Percentiles rank a stretch among this genome's conserved stretches.
These are phyloP conservation scores for Eucera pruinosa DNA, from an alignment of 2,888 invertebrate species.

Conservation along the genomic window DNA sequence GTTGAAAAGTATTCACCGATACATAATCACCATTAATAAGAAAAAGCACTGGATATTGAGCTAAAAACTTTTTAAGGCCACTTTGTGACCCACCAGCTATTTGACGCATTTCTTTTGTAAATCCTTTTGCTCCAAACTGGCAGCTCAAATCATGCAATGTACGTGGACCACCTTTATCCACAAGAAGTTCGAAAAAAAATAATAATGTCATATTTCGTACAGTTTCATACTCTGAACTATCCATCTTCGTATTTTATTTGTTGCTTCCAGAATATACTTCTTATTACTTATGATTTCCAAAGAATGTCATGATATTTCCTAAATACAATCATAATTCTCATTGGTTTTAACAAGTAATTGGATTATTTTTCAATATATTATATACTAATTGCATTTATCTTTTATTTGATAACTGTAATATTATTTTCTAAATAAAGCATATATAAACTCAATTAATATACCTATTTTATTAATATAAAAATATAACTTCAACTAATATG, in stretches of 20 bases:
- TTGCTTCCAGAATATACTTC: conserved; percentile 30
- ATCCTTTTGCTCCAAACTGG: conserved; percentile 99
- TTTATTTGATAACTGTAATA: not conserved
- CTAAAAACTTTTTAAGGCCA: conserved; percentile 97
- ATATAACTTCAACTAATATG: not conserved
- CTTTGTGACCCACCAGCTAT: conserved; percentile 98
- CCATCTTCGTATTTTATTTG: conserved; percentile 87
- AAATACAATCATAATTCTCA: conserved; percentile 13
- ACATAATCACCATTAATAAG: conserved; percentile 97
- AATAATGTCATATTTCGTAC: conserved; percentile 97
- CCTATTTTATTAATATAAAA: not conserved
- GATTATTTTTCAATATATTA: too few relatives aligned
- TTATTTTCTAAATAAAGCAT: conserved; percentile 1
- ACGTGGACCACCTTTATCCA: conserved; percentile 98
- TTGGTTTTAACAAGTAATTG: not conserved
- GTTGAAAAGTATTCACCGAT: conserved; percentile 92
- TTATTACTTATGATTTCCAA: conserved; percentile 48
- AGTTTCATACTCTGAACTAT: conserved; percentile 97
- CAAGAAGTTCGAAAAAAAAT: conserved; percentile 98
- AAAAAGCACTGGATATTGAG: conserved; percentile 98
- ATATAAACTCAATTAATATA: not conserved
- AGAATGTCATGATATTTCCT: conserved; percentile 59
- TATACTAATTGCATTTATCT: too few relatives aligned
- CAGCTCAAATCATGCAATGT: conserved; percentile 99
- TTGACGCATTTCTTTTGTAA: conserved; percentile 99